Evolutionary conservation across 53 echinoderm and acorn worm genomes (phyloP).

Genomic region (Patiria pectinifera): DNA sequence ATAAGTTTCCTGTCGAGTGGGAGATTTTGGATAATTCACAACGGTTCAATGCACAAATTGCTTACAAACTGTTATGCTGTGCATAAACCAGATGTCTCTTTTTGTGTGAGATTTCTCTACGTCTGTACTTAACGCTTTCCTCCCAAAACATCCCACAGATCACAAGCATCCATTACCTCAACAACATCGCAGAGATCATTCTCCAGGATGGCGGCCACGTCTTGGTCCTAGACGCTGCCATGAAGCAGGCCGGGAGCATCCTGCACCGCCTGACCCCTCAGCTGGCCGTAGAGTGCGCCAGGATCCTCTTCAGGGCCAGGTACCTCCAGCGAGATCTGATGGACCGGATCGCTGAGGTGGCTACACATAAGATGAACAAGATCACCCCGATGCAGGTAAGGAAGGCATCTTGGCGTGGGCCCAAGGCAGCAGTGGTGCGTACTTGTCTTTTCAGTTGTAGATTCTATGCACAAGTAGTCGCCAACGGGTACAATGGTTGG

Average conservation of each 20-base stretch:
- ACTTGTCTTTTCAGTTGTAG: not conserved
- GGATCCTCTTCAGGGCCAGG: conserved; percentile 67
- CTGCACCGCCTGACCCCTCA: conserved; percentile 76
- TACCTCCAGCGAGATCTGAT: conserved; percentile 84
- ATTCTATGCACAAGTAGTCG: too few species aligned
- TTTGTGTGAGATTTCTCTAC: not conserved
- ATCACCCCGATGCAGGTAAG: conserved; percentile 81
- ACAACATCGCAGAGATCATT: conserved; percentile 75
- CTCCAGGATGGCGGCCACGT: conserved; percentile 74
- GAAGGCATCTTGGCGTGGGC: not conserved
- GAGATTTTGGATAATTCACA: too few species aligned
- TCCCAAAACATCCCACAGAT: conserved; percentile 17
- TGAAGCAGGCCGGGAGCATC: conserved; percentile 73
- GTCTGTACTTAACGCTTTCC: too few species aligned
- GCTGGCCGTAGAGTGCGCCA: conserved; percentile 82
- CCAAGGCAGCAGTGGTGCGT: too few species aligned
- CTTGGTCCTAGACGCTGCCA: conserved; percentile 74
- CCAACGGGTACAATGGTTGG: too few species aligned
- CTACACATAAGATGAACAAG: conserved; percentile 70
- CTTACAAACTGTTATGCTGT: too few species aligned
- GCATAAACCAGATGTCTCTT: not conserved
- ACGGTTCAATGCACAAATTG: too few species aligned
- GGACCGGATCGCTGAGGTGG: conserved; percentile 77
- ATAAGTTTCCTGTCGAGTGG: too few species aligned
- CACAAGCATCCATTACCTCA: conserved; percentile 78